A percentile compares a stretch with the other conserved stretches of the same genome.
Evolutionary conservation across 2,888 invertebrate species (phyloP).

Genomic region (Leucoptera coffeella): DNA sequence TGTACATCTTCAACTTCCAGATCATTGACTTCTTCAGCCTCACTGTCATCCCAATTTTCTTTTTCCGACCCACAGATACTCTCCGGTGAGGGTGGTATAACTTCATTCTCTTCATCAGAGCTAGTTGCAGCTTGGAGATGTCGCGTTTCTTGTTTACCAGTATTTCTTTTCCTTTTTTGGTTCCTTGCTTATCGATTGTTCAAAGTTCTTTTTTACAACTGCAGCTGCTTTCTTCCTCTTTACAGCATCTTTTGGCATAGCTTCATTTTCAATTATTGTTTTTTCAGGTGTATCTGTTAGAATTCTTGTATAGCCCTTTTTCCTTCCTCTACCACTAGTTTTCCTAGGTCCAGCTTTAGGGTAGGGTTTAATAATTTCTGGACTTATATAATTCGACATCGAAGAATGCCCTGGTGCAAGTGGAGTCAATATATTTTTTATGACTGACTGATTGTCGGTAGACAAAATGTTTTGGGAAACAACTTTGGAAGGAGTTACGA

Average conservation of each 20-base stretch:
- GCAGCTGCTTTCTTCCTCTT: slow-evolving; percentile 2
- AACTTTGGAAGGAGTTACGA: too few relatives aligned
- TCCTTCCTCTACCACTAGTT: slow-evolving; percentile 6
- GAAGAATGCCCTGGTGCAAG: neutral
- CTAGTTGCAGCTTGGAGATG: too few relatives aligned
- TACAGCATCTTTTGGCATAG: slow-evolving; percentile 3
- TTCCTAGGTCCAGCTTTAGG: slow-evolving; percentile 9
- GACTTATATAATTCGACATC: slow-evolving; percentile 4
- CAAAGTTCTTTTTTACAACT: slow-evolving; percentile 3
- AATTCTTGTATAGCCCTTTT: slow-evolving; percentile 8
- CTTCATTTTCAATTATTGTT: slow-evolving; percentile 6
- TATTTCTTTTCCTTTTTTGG: too few relatives aligned
- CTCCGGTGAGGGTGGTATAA: too few relatives aligned
- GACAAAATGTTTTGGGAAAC: too few relatives aligned
- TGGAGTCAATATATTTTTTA: too few relatives aligned
- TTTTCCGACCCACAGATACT: too few relatives aligned
- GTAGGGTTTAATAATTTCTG: slow-evolving; percentile 8
- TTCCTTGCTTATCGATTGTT: neutral
- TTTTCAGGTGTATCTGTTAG: slow-evolving; percentile 10
- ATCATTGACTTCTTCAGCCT: slow-evolving; percentile 1
- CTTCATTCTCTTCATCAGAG: neutral
- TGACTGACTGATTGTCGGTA: too few relatives aligned
- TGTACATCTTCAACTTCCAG: neutral
- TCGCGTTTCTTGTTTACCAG: too few relatives aligned
- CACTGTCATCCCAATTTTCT: too few relatives aligned